Evolutionary conservation across 2,113 vertebrate species (phyloP), one percentile per base, ranked within the genome.

Genomic region (Hiodon alosoides): DNA sequence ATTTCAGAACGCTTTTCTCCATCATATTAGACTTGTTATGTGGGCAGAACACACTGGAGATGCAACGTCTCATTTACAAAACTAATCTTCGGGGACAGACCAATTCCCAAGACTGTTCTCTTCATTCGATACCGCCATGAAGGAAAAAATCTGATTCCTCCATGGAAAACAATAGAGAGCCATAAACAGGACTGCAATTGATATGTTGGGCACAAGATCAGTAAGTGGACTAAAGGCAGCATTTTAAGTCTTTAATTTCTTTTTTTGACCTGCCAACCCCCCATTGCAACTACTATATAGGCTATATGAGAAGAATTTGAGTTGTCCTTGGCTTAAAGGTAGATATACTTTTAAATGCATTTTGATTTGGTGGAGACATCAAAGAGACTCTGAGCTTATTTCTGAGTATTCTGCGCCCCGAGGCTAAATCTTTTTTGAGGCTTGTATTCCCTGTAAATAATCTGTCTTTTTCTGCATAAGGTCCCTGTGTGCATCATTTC

Each of bases 291-390:
- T 86, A 76, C 71, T 74, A 76, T 81, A 78, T 82, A 78, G 80
- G 77, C 80, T 86, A 77, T 79, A 80, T 83, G 78, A 90, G 82
- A 89, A 86, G 86, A 88, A 90, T 90, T 86, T 83, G 84, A 79
- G 78, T 81, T 72, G 85, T 90, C 89, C 87, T 89, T 90, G 86
- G 87, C 88, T 88, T 85, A 88, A 88, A 89, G 83, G 85, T 88
- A 87, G 81, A 79, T 79, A 82, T 74, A 83, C 84, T 89, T 89
- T 81, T 31, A 88, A 92, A 88, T 84, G 82, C 82, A 83, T 88
- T 92, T 90, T 89, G 86, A 90, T 89, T 89, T 87, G 85, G 84
- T 87, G 81, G 83, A 81, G 86, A 91, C 89, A 88, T 91, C 89
- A 92, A 90, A 90, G 89, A 85, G 81, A 87, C 83, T 85, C 80